Evolutionary conservation across 2,797 vertebrate genomes (phyloP).

Genomic region (Protonibea diacanthus): DNA sequence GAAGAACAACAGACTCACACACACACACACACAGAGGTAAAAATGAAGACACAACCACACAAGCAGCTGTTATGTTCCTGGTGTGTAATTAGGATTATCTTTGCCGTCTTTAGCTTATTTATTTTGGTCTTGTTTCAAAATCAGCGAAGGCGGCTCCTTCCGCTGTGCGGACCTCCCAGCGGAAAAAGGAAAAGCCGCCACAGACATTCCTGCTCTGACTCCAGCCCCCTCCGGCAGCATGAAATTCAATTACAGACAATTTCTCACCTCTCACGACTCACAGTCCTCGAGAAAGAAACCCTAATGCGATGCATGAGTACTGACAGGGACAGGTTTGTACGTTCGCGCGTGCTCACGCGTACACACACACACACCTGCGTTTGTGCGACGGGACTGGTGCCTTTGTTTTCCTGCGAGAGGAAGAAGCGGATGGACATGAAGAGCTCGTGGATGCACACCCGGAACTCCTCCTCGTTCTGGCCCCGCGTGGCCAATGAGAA

Average conservation of each 20-base stretch:
- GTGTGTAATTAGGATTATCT: conserved; percentile 72
- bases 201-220: conserved; percentile 45
- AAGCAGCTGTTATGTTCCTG: conserved; percentile 49
- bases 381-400: conserved; percentile 89
- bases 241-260: conserved; percentile 77
- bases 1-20: not conserved
- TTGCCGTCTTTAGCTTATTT: conserved; percentile 66
- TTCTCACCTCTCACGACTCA: conserved; percentile 62
- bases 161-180: conserved; percentile 62
- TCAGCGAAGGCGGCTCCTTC: conserved; percentile 41
- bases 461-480: conserved; percentile 97
- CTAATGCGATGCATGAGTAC: conserved; percentile 13
- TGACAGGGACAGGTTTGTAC: conserved; percentile 17
- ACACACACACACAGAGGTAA: not conserved
- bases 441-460: conserved; percentile 95
- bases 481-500: conserved; percentile 96
- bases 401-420: conserved; percentile 96
- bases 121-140: conserved; percentile 63
- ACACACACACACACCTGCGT: conserved; percentile 89
- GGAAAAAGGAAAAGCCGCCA: conserved; percentile 47
- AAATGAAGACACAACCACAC: conserved; percentile 10
- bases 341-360: too few relatives aligned
- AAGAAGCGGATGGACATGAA: conserved; percentile 99
- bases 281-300: conserved; percentile 37
- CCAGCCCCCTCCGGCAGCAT: conserved; percentile 58